Conservation (phyloP, 2,888 invertebrate genomes). For the Cerastis leucographa region DNA sequence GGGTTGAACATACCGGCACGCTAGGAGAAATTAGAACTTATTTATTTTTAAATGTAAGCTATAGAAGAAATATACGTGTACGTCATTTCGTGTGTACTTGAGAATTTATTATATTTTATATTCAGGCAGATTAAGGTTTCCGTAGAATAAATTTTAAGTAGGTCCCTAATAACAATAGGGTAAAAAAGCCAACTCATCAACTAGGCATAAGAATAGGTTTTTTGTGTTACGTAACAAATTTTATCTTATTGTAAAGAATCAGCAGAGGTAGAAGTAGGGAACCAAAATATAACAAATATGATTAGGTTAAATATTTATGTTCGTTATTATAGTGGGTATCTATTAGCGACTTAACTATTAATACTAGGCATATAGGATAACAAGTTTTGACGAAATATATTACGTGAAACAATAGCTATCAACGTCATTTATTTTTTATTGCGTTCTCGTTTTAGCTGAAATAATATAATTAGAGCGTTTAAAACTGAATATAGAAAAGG, state of each 20-base stretch:
- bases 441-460: not conserved
- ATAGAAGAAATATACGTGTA: not conserved
- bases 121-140: not conserved
- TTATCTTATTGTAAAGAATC: not conserved
- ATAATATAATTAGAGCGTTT: not conserved
- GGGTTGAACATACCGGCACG: conserved; percentile 10
- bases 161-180: conserved; percentile 1
- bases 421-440: not conserved
- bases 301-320: not conserved
- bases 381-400: not conserved
- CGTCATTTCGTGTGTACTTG: not conserved
- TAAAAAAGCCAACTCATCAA: not conserved
- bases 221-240: not conserved
- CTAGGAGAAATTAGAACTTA: too few species aligned
- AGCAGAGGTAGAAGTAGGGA: not conserved
- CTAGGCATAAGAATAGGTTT: not conserved
- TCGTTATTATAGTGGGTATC: not conserved
- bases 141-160: not conserved
- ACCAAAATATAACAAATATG: not conserved
- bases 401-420: conserved; percentile 10
- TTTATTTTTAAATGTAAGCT: not conserved
- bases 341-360: not conserved
- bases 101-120: not conserved
- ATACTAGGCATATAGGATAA: conserved; percentile 2
- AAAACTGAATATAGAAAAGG: conserved; percentile 24